Conservation (phyloP, 2,113 vertebrate genomes). For the Misgurnus mizolepis region DNA sequence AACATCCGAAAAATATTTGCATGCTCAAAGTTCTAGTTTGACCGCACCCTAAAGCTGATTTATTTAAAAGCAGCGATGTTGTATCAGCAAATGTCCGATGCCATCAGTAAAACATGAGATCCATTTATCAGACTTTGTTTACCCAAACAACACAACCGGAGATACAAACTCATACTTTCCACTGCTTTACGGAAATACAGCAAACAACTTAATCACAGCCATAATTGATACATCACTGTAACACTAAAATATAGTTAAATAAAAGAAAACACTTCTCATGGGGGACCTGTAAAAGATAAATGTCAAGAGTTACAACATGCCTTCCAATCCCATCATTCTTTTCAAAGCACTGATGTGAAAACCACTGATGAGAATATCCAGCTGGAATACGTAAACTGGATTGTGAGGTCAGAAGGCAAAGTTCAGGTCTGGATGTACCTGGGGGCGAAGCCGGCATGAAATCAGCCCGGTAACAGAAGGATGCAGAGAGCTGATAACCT, state of each 20-base stretch:
- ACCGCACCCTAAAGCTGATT: background rate
- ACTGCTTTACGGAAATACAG: constrained; percentile 31
- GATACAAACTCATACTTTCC: constrained; percentile 64
- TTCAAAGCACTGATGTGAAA: background rate
- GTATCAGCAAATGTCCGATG: constrained; percentile 19
- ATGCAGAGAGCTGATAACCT: constrained; percentile 47
- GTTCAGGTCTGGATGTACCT: constrained; percentile 15
- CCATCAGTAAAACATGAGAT: constrained; percentile 37
- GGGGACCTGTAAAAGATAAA: constrained; percentile 48
- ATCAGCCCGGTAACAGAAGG: constrained; percentile 35
- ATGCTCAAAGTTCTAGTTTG: no score
- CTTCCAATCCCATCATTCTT: background rate
- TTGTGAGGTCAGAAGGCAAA: constrained; percentile 30
- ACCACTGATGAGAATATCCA: constrained; percentile 16
- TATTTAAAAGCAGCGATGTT: constrained; percentile 12
- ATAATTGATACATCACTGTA: constrained; percentile 35
- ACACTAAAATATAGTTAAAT: constrained; percentile 25
- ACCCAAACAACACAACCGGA: constrained; percentile 14
- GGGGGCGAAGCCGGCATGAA: constrained; percentile 3
- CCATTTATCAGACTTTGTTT: constrained; percentile 37
- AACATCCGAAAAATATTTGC: no score
- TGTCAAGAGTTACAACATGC: background rate
- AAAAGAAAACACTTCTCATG: background rate
- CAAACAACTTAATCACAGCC: constrained; percentile 57
- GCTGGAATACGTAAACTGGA: constrained; percentile 35